phyloP scores from a whole-genome alignment of 2,113 vertebrate species.

The Propithecus coquereli region DNA sequence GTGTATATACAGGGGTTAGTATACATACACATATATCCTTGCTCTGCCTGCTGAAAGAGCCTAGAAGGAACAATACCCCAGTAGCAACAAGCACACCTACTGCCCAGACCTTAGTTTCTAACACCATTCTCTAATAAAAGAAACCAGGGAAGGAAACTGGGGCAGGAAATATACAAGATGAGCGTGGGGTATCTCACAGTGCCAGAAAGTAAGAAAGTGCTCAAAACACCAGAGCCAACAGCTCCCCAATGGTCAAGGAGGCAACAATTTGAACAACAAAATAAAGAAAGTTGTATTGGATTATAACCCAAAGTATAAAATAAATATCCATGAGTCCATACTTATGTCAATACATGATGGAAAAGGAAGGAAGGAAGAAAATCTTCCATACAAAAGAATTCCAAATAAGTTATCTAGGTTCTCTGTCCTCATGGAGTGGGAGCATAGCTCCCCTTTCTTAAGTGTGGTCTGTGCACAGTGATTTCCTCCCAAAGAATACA shows the following conservation, averaged over 20 bases:
- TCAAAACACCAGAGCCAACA: not conserved
- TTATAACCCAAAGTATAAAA: not conserved
- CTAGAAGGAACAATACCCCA: not conserved
- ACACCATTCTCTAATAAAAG: not conserved
- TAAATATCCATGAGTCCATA: not conserved
- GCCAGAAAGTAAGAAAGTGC: not conserved
- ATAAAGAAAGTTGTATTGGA: not conserved
- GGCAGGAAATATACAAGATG: not conserved
- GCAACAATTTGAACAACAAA: not conserved
- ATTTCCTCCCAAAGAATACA: not conserved
- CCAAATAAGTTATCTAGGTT: not conserved
- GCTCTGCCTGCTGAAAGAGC: not conserved
- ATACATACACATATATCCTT: not conserved
- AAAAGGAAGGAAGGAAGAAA: not conserved
- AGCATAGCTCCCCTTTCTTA: not conserved
- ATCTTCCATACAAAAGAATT: not conserved
- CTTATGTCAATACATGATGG: not conserved
- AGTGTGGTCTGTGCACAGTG: not conserved
- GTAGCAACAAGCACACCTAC: not conserved
- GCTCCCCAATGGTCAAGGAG: not conserved
- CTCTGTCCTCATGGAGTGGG: not conserved
- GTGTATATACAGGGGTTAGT: not conserved
- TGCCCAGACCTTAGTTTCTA: not conserved
- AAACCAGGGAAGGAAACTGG: not conserved
- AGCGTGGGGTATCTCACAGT: not conserved